These are phyloP conservation scores for Agrilus cyanescens DNA, from an alignment of 2,888 invertebrate species.

Conservation along the genomic window DNA sequence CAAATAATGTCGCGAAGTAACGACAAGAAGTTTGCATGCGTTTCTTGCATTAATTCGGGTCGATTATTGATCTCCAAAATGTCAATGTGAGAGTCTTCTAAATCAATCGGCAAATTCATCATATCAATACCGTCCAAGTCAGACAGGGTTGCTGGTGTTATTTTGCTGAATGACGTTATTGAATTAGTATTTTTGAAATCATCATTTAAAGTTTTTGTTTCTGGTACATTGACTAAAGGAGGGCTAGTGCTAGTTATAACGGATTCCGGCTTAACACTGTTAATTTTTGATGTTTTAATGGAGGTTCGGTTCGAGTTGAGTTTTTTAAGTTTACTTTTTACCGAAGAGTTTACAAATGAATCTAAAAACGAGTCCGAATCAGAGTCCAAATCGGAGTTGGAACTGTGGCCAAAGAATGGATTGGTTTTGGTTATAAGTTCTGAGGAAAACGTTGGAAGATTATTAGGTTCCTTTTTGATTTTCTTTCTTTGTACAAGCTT, in stretches of 20 bases:
- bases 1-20: conserved; percentile 79
- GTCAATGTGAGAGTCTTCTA: conserved; percentile 50
- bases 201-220: conserved; percentile 4
- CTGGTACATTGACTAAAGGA: conserved; percentile 2
- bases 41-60: conserved; percentile 60
- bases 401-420: conserved; percentile 22
- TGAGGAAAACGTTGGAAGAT: conserved; percentile 10
- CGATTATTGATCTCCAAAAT: conserved; percentile 41
- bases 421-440: conserved; percentile 15
- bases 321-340: too few species aligned
- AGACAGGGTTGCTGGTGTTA: conserved; percentile 35
- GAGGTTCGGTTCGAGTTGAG: background rate
- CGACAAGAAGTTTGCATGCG: conserved; percentile 77
- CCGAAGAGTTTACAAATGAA: conserved; percentile 6
- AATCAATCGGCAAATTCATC: conserved; percentile 65
- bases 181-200: conserved; percentile 5
- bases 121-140: conserved; percentile 56
- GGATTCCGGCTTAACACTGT: conserved; percentile 9
- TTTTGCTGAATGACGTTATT: conserved; percentile 7
- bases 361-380: conserved; percentile 27
- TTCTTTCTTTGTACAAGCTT: conserved; percentile 21
- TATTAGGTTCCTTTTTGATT: conserved; percentile 19
- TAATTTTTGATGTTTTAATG: conserved; percentile 7
- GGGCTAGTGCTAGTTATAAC: conserved; percentile 1
- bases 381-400: conserved; percentile 28